phyloP scores from a whole-genome alignment of 2,797 vertebrate species.

The Paguma larvata region DNA sequence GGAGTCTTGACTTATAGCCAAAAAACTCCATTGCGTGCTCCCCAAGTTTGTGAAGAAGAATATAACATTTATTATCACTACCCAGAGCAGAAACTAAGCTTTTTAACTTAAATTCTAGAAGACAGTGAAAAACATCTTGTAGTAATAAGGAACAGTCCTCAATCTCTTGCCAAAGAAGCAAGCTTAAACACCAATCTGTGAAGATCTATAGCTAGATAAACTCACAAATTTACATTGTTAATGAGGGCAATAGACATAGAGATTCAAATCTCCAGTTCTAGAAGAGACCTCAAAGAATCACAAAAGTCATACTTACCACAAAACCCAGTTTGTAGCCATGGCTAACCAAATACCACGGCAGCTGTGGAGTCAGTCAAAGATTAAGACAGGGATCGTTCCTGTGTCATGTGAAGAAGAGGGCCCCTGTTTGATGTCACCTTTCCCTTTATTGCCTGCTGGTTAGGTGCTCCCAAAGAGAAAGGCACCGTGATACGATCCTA shows the following conservation, averaged over 20 bases:
- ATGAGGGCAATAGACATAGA: background rate
- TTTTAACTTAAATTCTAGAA: slow-evolving; percentile 19
- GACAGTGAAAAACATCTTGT: slow-evolving; percentile 33
- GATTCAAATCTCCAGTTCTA: background rate
- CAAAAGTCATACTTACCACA: background rate
- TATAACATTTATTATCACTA: slow-evolving; percentile 32
- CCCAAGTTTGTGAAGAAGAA: background rate
- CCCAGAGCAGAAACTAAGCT: slow-evolving; percentile 37
- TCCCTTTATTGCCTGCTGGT: background rate
- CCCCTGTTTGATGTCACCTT: background rate
- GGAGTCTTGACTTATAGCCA: background rate
- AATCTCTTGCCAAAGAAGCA: background rate
- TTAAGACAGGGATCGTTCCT: background rate
- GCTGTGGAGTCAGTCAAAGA: background rate
- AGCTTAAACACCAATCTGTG: background rate
- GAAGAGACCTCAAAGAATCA: slow-evolving; percentile 32
- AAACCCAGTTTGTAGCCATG: slow-evolving; percentile 6
- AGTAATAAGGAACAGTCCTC: background rate
- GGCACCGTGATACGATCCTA: background rate
- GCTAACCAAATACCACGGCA: background rate
- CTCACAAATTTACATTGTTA: background rate
- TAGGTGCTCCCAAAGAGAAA: background rate
- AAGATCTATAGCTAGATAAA: background rate
- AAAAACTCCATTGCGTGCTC: background rate
- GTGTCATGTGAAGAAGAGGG: background rate